Percentiles rank a stretch among this genome's conserved stretches.
These are phyloP conservation scores for Asobara japonica DNA, from an alignment of 1,140 invertebrate genomes.

Conservation along the genomic window DNA sequence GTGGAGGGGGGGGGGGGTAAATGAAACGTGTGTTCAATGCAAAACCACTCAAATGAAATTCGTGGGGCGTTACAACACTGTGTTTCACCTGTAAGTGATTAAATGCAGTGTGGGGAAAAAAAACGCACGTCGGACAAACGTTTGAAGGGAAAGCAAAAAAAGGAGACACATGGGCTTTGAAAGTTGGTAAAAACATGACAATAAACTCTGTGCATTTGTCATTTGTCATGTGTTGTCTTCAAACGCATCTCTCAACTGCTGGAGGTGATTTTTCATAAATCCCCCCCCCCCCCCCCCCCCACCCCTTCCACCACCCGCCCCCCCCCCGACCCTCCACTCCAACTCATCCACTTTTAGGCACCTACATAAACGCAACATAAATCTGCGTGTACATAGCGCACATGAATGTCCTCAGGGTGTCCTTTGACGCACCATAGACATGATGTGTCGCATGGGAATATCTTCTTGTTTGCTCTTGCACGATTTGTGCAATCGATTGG, in stretches of 20 bases:
- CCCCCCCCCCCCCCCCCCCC: not conserved
- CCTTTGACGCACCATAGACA: slow-evolving; percentile 28
- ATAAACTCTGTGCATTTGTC: not conserved
- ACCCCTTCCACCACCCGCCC: not conserved
- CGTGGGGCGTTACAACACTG: not conserved
- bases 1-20: too few relatives aligned
- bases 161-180: not conserved
- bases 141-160: not conserved
- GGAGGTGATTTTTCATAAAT: not conserved
- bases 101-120: not conserved
- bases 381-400: slow-evolving; percentile 20
- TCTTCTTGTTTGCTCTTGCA: slow-evolving; percentile 30
- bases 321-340: not conserved
- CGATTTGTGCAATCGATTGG: slow-evolving; percentile 30
- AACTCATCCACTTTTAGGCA: not conserved
- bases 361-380: slow-evolving; percentile 7
- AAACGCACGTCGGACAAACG: not conserved
- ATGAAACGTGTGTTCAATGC: slow-evolving; percentile 5
- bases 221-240: slow-evolving; percentile 14
- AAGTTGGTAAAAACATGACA: slow-evolving; percentile 2
- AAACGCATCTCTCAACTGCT: not conserved
- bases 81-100: slow-evolving; percentile 1
- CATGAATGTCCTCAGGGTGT: slow-evolving; percentile 24
- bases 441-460: slow-evolving; percentile 31
- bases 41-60: slow-evolving; percentile 9